These are phyloP conservation scores for Rhopalosiphum maidis DNA, from an alignment of 1,140 invertebrate genomes.

Conservation along the genomic window DNA sequence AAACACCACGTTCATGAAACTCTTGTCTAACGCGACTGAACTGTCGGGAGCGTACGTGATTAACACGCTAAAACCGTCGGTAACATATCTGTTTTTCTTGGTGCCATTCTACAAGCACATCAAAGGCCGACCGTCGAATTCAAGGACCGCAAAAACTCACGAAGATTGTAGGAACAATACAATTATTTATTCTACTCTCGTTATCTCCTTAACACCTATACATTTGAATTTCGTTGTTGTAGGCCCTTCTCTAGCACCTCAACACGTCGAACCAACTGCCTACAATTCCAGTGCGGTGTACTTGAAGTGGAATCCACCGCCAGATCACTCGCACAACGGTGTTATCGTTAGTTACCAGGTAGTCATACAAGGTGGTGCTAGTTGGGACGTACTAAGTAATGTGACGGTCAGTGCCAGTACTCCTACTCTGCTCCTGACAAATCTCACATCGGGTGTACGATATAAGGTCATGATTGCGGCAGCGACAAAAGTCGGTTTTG, in stretches of 20 bases:
- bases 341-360: conserved; percentile 70
- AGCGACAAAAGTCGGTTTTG: conserved; percentile 75
- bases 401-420: conserved; percentile 69
- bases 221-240: conserved; percentile 42
- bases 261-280: conserved; percentile 78
- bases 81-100: conserved; percentile 79
- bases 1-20: conserved; percentile 75
- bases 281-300: conserved; percentile 80
- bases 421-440: conserved; percentile 67
- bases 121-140: conserved; percentile 80
- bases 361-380: conserved; percentile 59
- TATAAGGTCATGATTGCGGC: conserved; percentile 77
- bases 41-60: conserved; percentile 73
- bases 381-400: conserved; percentile 65
- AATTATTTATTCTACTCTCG: not conserved
- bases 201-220: not conserved
- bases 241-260: conserved; percentile 81
- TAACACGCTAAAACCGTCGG: conserved; percentile 73
- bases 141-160: conserved; percentile 71
- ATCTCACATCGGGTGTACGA: conserved; percentile 70
- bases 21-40: conserved; percentile 75
- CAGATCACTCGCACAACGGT: conserved; percentile 75
- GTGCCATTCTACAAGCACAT: conserved; percentile 80
- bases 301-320: conserved; percentile 83
- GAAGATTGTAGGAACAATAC: conserved; percentile 73